A percentile compares a stretch with the other conserved stretches of the same genome.
phyloP scores from a whole-genome alignment of 1,140 invertebrate species.

The Galleria mellonella region DNA sequence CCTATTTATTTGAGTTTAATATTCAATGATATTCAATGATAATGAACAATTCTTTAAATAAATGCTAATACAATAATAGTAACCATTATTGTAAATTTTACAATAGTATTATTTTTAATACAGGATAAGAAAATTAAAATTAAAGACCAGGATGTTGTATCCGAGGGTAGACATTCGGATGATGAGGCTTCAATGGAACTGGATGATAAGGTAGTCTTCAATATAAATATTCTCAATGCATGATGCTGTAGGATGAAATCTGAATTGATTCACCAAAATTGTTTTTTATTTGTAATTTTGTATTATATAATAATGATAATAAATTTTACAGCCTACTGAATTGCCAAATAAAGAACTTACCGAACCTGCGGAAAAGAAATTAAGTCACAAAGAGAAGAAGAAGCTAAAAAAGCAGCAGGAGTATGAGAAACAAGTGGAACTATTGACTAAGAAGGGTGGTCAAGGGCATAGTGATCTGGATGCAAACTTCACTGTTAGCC shows the following conservation, averaged over 20 bases:
- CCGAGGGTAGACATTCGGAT: slow-evolving; percentile 26
- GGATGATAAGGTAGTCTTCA: slow-evolving; percentile 15
- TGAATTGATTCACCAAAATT: no score
- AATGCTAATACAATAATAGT: no score
- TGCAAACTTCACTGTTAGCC: slow-evolving; percentile 97
- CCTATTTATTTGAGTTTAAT: no score
- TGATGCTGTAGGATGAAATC: no score
- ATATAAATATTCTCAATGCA: neutral
- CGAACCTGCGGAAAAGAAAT: slow-evolving; percentile 77
- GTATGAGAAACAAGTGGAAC: slow-evolving; percentile 93
- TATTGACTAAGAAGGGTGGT: slow-evolving; percentile 90
- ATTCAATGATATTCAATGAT: no score
- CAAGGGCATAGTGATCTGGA: slow-evolving; percentile 91
- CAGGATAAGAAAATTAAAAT: slow-evolving; percentile 33
- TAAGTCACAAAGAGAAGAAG: slow-evolving; percentile 96
- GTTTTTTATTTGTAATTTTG: no score
- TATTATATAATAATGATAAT: neutral
- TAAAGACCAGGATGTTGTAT: slow-evolving; percentile 18
- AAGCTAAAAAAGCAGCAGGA: slow-evolving; percentile 95
- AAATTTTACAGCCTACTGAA: slow-evolving; percentile 14
- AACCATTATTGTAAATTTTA: no score
- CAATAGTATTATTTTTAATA: neutral
- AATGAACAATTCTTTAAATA: no score
- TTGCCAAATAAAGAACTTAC: slow-evolving; percentile 26
- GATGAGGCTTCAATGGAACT: slow-evolving; percentile 18